phyloP scores from a whole-genome alignment of 1,140 invertebrate species.

The Euwallacea fornicatus region DNA sequence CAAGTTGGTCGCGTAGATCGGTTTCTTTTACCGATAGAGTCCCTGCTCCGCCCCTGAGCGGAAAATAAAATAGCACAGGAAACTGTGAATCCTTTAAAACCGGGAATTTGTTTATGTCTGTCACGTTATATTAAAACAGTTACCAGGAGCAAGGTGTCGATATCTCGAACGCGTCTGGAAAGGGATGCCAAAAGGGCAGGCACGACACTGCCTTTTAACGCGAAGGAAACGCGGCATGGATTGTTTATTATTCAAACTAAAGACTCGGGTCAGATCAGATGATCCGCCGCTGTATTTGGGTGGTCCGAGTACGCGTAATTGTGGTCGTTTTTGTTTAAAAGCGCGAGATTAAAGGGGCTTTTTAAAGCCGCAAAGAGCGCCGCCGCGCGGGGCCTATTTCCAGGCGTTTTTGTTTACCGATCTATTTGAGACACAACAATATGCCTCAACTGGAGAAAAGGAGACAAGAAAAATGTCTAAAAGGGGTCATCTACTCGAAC shows the following conservation, averaged over 20 bases:
- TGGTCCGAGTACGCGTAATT: conserved; percentile 12
- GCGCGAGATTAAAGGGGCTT: conserved; percentile 21
- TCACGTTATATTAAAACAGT: conserved; percentile 25
- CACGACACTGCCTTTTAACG: neutral
- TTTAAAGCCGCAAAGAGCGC: conserved; percentile 14
- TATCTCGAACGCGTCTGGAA: conserved; percentile 5
- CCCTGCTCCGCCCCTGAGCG: neutral
- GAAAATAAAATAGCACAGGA: conserved; percentile 36
- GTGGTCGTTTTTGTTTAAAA: conserved; percentile 24
- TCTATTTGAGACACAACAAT: no score
- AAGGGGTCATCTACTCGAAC: no score
- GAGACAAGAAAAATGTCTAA: no score
- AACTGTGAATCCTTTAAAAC: conserved; percentile 37
- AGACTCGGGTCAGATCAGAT: conserved; percentile 30
- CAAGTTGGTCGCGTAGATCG: no score
- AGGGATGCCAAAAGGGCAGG: neutral
- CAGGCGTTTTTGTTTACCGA: neutral
- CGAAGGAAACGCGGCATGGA: neutral
- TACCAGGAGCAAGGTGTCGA: conserved; percentile 30
- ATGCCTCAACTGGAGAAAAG: no score
- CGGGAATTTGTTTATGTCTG: conserved; percentile 22
- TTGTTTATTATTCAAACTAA: conserved; percentile 29
- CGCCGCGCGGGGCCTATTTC: neutral
- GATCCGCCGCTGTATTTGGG: conserved; percentile 24
- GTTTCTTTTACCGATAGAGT: no score